Conservation (phyloP, 1,140 invertebrate genomes). For the Ips typographus region DNA sequence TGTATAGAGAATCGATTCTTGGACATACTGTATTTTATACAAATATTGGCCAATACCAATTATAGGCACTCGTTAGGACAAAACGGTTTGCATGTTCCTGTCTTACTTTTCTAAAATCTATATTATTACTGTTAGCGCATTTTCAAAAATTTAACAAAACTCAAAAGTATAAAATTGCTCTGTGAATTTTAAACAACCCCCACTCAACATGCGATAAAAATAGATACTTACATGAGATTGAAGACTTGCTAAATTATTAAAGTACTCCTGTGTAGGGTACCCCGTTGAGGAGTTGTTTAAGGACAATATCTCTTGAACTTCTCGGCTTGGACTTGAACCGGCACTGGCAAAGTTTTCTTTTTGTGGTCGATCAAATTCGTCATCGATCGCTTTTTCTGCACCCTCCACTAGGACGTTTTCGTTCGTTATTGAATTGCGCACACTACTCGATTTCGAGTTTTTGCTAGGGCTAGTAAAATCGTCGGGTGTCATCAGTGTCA, state of each 20-base stretch:
- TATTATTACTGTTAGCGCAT: too few relatives aligned
- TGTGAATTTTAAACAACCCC: too few relatives aligned
- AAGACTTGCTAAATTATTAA: conserved; percentile 44
- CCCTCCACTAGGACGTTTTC: conserved; percentile 24
- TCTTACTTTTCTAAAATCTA: too few relatives aligned
- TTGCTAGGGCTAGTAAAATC: conserved; percentile 74
- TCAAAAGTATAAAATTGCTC: too few relatives aligned
- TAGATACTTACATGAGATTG: conserved; percentile 28
- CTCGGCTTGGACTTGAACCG: conserved; percentile 81
- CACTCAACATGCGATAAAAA: too few relatives aligned
- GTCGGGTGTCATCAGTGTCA: conserved; percentile 84
- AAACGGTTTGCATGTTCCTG: too few relatives aligned
- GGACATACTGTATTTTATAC: too few relatives aligned
- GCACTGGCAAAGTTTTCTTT: conserved; percentile 62
- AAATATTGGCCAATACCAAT: too few relatives aligned
- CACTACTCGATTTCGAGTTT: conserved; percentile 48
- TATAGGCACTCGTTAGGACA: too few relatives aligned
- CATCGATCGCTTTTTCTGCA: conserved; percentile 39
- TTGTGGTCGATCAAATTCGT: conserved; percentile 39
- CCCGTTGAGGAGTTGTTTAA: conserved; percentile 53
- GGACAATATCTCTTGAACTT: conserved; percentile 78
- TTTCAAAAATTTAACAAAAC: too few relatives aligned
- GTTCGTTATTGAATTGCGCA: conserved; percentile 34
- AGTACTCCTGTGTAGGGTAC: conserved; percentile 46
- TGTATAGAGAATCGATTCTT: too few relatives aligned